Percentiles rank a stretch among this genome's conserved stretches.
Conservation (phyloP, 2,797 vertebrate genomes). For the Sphaeramia orbicularis region DNA sequence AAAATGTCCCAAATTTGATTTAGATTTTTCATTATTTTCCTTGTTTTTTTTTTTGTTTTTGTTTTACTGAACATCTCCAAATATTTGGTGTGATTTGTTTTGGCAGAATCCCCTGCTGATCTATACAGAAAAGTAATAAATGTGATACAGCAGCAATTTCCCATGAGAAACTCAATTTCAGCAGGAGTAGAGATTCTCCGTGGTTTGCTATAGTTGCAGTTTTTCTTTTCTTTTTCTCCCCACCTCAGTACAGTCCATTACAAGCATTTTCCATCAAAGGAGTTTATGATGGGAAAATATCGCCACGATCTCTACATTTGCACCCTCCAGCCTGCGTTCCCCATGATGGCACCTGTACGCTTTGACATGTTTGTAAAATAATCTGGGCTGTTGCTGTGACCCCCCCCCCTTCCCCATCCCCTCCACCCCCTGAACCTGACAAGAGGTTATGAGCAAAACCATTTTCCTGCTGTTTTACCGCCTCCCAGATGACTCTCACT, state of each 20-base stretch:
- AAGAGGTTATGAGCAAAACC: slow-evolving; percentile 49
- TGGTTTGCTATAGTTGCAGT: slow-evolving; percentile 19
- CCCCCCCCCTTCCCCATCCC: slow-evolving; percentile 3
- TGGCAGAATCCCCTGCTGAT: slow-evolving; percentile 21
- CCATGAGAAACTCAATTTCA: slow-evolving; percentile 51
- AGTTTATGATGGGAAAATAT: slow-evolving; percentile 44
- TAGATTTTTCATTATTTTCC: slow-evolving; percentile 43
- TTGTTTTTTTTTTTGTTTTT: neutral
- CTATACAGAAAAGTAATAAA: slow-evolving; percentile 42
- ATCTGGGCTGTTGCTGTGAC: slow-evolving; percentile 36
- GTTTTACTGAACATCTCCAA: slow-evolving; percentile 18
- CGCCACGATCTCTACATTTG: slow-evolving; percentile 23
- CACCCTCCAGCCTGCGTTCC: slow-evolving; percentile 5
- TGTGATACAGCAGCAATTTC: slow-evolving; percentile 41
- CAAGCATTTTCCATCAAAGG: slow-evolving; percentile 32
- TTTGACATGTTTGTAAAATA: slow-evolving; percentile 52
- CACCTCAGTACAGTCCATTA: slow-evolving; percentile 46
- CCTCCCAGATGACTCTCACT: slow-evolving; percentile 47
- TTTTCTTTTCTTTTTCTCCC: neutral
- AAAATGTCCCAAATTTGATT: slow-evolving; percentile 29
- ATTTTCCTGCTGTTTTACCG: slow-evolving; percentile 58
- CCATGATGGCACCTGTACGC: slow-evolving; percentile 20
- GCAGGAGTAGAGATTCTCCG: slow-evolving; percentile 29
- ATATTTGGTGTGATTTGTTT: slow-evolving; percentile 28
- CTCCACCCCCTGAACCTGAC: slow-evolving; percentile 8